These are phyloP conservation scores for Pantala flavescens DNA, from an alignment of 1,140 invertebrate genomes.

Conservation along the genomic window DNA sequence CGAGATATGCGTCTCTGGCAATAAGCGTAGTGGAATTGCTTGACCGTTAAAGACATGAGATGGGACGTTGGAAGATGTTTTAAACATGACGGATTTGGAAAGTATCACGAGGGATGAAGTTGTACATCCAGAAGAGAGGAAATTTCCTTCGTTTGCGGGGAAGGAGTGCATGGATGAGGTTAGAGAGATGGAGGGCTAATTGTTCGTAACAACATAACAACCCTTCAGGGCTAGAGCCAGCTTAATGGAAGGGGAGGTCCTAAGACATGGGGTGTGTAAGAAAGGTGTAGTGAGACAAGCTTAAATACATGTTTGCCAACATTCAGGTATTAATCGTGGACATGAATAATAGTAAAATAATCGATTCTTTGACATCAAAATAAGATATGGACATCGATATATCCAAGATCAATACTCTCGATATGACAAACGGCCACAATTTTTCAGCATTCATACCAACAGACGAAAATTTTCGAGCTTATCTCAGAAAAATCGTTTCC, in stretches of 20 bases:
- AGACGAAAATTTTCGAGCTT: too few relatives aligned
- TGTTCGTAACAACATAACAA: slow-evolving; percentile 1
- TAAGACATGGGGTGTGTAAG: neutral
- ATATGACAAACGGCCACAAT: too few relatives aligned
- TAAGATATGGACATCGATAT: too few relatives aligned
- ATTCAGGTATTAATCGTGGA: too few relatives aligned
- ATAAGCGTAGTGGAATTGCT: neutral
- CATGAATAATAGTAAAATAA: too few relatives aligned
- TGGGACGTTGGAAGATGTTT: neutral
- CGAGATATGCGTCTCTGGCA: neutral
- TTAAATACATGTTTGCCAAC: too few relatives aligned
- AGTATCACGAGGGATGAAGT: neutral
- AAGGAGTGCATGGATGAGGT: neutral
- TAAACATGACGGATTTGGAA: neutral
- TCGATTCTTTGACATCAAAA: too few relatives aligned
- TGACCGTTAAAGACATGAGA: neutral
- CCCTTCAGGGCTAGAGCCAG: neutral
- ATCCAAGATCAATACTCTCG: too few relatives aligned
- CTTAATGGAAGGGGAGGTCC: neutral
- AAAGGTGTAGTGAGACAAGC: neutral
- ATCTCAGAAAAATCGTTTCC: too few relatives aligned
- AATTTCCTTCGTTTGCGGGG: neutral
- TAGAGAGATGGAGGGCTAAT: neutral
- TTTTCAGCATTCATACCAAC: too few relatives aligned
- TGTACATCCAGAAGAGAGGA: neutral